phyloP scores from a whole-genome alignment of 2,797 vertebrate genomes.

The Rhabdomys pumilio region DNA sequence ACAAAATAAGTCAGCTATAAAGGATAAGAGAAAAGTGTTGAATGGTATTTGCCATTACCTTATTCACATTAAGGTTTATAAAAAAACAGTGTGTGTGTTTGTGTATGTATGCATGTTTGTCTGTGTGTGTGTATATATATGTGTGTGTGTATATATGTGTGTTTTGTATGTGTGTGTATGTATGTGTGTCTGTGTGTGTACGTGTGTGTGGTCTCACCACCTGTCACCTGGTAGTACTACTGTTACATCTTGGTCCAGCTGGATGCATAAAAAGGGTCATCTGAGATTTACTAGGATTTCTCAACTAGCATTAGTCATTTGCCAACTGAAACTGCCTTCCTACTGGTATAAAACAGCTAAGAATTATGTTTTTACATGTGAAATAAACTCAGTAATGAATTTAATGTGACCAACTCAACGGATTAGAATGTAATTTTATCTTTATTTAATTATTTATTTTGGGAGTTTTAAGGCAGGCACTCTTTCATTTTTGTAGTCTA shows the following conservation, averaged over 20 bases:
- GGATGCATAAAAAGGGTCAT: constrained; percentile 22
- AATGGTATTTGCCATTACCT: constrained; percentile 1
- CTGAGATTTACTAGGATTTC: constrained; percentile 21
- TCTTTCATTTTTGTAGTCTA: neutral
- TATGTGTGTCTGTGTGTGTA: too few species aligned
- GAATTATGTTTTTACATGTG: constrained; percentile 11
- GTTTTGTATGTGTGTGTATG: too few species aligned
- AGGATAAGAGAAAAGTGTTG: constrained; percentile 42
- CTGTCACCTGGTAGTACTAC: constrained; percentile 27
- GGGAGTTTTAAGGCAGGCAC: neutral
- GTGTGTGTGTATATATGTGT: neutral
- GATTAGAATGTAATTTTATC: constrained; percentile 48
- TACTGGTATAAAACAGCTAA: constrained; percentile 41
- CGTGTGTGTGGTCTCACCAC: neutral
- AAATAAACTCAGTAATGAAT: constrained; percentile 43
- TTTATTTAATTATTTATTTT: neutral
- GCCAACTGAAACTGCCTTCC: constrained; percentile 49
- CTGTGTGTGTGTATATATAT: neutral
- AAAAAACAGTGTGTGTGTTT: neutral
- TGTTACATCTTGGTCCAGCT: neutral
- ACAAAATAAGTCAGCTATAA: neutral
- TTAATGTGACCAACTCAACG: constrained; percentile 13
- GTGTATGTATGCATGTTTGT: neutral
- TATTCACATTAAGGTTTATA: constrained; percentile 62
- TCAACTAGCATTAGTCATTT: neutral